Conservation (phyloP, 2,797 vertebrate species). For the Rhodeus uyekii region DNA sequence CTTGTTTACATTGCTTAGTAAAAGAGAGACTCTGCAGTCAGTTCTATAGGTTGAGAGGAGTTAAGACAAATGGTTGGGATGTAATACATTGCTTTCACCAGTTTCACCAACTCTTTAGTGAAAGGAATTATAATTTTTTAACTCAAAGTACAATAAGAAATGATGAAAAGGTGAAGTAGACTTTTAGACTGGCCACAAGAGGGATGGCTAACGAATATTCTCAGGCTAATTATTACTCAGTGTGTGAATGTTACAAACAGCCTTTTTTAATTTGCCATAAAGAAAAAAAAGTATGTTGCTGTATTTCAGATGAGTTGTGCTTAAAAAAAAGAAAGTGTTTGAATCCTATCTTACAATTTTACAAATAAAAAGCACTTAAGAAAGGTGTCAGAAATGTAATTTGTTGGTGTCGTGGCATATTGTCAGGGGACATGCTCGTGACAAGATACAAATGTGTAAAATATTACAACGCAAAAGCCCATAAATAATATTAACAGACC, state of each 20-base stretch:
- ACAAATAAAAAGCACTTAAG: neutral
- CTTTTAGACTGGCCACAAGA: neutral
- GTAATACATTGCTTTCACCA: neutral
- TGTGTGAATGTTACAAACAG: neutral
- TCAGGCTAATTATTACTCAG: neutral
- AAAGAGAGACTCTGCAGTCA: neutral
- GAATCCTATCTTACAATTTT: neutral
- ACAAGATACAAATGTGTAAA: no score
- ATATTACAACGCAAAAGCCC: neutral
- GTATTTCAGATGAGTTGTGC: neutral
- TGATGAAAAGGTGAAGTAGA: constrained; percentile 18
- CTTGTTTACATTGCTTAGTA: neutral
- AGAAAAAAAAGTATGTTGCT: neutral
- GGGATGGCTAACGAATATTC: neutral
- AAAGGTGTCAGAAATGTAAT: neutral
- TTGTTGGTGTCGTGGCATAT: neutral
- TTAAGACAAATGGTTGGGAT: neutral
- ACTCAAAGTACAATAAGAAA: neutral
- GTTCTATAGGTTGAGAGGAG: neutral
- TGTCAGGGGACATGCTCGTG: neutral
- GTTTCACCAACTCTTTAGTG: constrained; percentile 14
- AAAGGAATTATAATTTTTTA: neutral
- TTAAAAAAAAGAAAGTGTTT: neutral
- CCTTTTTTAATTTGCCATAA: neutral
- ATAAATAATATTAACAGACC: neutral